These are phyloP conservation scores for Chondrosia reniformis DNA, from an alignment of 37 sponge, comb jelly and placozoan genomes.

Conservation along the genomic window DNA sequence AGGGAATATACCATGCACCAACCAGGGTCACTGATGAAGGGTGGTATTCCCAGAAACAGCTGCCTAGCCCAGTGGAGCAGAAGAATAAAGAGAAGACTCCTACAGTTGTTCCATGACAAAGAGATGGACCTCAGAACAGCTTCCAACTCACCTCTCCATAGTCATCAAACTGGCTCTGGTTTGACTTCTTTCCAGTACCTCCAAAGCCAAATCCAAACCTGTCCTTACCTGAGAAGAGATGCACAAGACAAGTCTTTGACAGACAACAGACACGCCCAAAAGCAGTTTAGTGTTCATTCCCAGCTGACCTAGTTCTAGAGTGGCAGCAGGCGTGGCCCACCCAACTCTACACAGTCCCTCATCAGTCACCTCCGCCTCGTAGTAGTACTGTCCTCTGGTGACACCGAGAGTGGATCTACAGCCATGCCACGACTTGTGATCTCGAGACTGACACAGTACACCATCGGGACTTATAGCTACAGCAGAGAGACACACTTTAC, in stretches of 20 bases:
- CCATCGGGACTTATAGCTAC: conserved; percentile 87
- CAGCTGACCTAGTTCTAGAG: conserved; percentile 73
- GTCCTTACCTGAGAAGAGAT: conserved; percentile 71
- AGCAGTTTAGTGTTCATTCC: not conserved
- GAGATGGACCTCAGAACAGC: no score
- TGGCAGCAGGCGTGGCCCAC: conserved; percentile 71
- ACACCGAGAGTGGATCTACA: conserved; percentile 71
- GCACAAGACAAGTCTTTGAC: not conserved
- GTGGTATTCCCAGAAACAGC: no score
- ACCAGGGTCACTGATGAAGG: no score
- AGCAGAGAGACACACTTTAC: no score
- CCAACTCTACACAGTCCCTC: conserved; percentile 96
- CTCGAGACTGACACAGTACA: conserved; percentile 84
- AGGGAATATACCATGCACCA: no score
- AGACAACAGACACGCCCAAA: not conserved
- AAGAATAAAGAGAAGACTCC: no score
- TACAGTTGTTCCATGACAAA: no score
- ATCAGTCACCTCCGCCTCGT: conserved; percentile 91
- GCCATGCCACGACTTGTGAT: conserved; percentile 78
- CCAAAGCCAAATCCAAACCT: conserved; percentile 93
- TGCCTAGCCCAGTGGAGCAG: no score
- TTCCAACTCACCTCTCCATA: conserved; percentile 94
- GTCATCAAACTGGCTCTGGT: conserved; percentile 78
- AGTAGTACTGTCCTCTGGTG: conserved; percentile 70
- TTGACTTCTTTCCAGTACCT: conserved; percentile 95